Evolutionary conservation across 2,113 vertebrate genomes (phyloP).

Genomic region (Macroglossus sobrinus): DNA sequence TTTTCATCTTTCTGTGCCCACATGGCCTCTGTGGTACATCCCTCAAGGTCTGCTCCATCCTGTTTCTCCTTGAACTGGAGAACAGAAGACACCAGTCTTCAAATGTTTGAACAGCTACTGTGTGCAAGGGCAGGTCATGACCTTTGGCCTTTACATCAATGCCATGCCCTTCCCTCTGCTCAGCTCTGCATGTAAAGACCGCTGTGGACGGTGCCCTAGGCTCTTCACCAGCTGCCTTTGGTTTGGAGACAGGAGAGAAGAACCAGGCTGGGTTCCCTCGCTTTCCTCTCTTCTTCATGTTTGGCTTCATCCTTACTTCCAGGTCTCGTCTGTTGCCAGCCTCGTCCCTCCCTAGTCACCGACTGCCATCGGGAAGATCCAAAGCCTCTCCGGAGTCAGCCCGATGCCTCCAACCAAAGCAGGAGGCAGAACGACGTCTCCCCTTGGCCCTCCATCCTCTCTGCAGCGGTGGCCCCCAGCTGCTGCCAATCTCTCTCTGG

Average conservation of each 20-base stretch:
- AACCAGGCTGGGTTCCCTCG: no score
- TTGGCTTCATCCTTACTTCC: background rate
- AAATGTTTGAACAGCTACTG: background rate
- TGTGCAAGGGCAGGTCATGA: background rate
- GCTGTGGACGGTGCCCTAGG: fast-evolving
- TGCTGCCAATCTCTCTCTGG: background rate
- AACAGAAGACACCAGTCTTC: background rate
- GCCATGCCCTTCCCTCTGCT: background rate
- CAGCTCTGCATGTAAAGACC: background rate
- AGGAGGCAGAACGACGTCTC: background rate
- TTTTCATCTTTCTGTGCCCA: background rate
- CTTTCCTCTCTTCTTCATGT: background rate
- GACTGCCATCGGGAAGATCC: background rate
- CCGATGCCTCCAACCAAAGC: background rate
- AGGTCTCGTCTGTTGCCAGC: background rate
- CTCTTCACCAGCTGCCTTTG: background rate
- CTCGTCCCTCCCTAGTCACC: background rate
- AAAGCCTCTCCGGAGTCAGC: background rate
- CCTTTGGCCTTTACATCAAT: background rate
- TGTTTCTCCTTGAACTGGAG: background rate
- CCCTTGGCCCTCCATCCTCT: background rate
- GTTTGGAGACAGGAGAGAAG: background rate
- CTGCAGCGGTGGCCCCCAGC: background rate
- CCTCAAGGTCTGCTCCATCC: background rate
- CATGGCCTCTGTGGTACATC: no score